Base-by-base conservation (phyloP, 2,797 vertebrate species). In the Amblyopsis hoosieri region DNA sequence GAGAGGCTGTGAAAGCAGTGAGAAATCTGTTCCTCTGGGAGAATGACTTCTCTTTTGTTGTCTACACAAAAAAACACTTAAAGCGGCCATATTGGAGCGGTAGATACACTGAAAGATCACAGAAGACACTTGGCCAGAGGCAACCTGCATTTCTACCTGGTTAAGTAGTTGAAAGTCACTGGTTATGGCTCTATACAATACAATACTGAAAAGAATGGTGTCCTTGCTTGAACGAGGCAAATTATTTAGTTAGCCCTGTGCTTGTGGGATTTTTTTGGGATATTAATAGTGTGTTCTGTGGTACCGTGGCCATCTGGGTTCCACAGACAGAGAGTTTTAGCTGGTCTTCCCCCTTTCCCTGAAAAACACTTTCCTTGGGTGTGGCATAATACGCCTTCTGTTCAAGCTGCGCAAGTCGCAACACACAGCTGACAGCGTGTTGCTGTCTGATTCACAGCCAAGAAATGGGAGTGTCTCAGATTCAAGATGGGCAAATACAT, bases 351-450 rank as follows among this genome's bases (percentile, higher is more conserved):
- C 74, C 70, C 67, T 64, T 75, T 12, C 19, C 69, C 69, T 81
- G 72, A 86, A 91, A 93, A 93, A 89, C 83, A 87, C 85, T 92
- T 92, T 90, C 79, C 66, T 77, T 86, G 93, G 91, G 93, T 91
- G 92, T 91, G 93, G 91, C 91, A 90, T 91, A 86, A 90, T 91
- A 92, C 71, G 85, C 83, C 87, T 91, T 91, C 88, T 90, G 89
- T 90, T 92, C 79, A 15, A 78, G 61, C 69, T 83, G 79, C 77
- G 69, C 91, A 92, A 92, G 91, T 93, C 88, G 85, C 89, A 90
- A 92, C 91, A 93, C 81, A 91, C 87, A 92, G 88, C 85, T 82
- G 82, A 87, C 89, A 84, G 81, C 82, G 66, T 80, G 83, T 17
- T 79, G 80, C 74, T 66, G 76, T 73, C 69, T 85, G 82, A 83